A percentile compares a stretch with the other conserved stretches of the same genome.
phyloP scores from a whole-genome alignment of 2,888 invertebrate genomes.

The Hydriomena furcata region DNA sequence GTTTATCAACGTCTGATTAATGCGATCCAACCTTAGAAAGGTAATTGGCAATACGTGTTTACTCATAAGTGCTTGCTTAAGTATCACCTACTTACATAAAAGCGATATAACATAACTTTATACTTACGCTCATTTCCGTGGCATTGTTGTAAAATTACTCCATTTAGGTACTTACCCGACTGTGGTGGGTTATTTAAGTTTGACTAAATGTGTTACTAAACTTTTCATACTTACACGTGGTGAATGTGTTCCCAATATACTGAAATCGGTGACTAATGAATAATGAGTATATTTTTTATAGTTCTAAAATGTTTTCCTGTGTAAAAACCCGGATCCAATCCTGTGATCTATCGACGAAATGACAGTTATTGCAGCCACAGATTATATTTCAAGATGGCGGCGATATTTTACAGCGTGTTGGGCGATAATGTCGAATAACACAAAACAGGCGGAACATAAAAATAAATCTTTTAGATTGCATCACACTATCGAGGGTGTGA shows the following conservation, averaged over 20 bases:
- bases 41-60: slow-evolving; percentile 35
- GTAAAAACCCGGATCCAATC: background rate
- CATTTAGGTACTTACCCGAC: too few relatives aligned
- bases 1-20: slow-evolving; percentile 46
- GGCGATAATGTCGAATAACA: slow-evolving; percentile 35
- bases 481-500: slow-evolving; percentile 22
- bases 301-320: background rate
- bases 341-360: slow-evolving; percentile 41
- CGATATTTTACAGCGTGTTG: slow-evolving; percentile 35
- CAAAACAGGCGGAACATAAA: slow-evolving; percentile 34
- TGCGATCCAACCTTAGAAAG: slow-evolving; percentile 23
- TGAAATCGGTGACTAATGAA: background rate
- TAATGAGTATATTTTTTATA: too few relatives aligned
- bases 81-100: too few relatives aligned
- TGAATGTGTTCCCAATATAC: background rate
- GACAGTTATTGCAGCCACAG: slow-evolving; percentile 52
- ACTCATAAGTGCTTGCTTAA: background rate
- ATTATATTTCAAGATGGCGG: slow-evolving; percentile 55
- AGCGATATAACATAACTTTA: too few relatives aligned
- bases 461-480: slow-evolving; percentile 35
- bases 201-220: too few relatives aligned
- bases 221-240: too few relatives aligned
- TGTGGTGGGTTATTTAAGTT: too few relatives aligned
- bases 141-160: too few relatives aligned
- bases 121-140: too few relatives aligned